Percentiles rank a stretch among this genome's conserved stretches.
Conservation (phyloP, 1,140 invertebrate species). For the Drosophila ananassae region DNA sequence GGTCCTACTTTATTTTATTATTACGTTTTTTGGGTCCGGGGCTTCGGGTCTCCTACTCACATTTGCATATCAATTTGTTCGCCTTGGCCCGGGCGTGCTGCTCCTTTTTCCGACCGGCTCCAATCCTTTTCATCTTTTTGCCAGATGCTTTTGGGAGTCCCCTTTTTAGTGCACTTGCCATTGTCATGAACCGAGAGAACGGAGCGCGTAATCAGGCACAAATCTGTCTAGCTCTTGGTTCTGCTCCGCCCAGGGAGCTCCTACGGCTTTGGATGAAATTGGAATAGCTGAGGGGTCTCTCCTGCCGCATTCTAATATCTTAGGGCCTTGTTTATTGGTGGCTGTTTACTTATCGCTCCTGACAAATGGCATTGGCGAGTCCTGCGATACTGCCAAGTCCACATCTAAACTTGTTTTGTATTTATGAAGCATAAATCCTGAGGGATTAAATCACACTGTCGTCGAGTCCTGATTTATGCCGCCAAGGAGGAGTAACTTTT, state of each 20-base stretch:
- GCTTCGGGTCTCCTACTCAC: slow-evolving; percentile 37
- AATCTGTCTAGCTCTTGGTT: slow-evolving; percentile 56
- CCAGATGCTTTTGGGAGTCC: slow-evolving; percentile 58
- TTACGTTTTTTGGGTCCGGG: slow-evolving; percentile 41
- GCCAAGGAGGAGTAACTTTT: background rate
- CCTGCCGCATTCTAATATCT: slow-evolving; percentile 45
- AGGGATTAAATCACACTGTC: slow-evolving; percentile 37
- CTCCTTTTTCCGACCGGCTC: slow-evolving; percentile 8
- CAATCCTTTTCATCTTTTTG: slow-evolving; percentile 22
- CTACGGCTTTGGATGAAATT: slow-evolving; percentile 11
- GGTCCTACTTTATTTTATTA: slow-evolving; percentile 65
- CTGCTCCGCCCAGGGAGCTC: slow-evolving; percentile 24
- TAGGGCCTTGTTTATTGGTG: slow-evolving; percentile 67
- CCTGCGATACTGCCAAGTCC: slow-evolving; percentile 1
- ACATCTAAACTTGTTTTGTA: slow-evolving; percentile 26
- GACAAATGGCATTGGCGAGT: slow-evolving; percentile 58
- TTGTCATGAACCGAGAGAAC: slow-evolving; percentile 18
- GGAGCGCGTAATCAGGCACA: slow-evolving; percentile 55
- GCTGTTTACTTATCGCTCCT: slow-evolving; percentile 44
- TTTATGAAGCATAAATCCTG: slow-evolving; percentile 45
- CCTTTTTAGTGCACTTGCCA: slow-evolving; percentile 49
- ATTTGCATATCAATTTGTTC: slow-evolving; percentile 81
- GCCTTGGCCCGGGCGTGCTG: slow-evolving; percentile 58
- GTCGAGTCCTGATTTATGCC: slow-evolving; percentile 37
- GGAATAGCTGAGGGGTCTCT: background rate